phyloP scores from a whole-genome alignment of 2,113 vertebrate genomes.

The Apeltes quadracus region DNA sequence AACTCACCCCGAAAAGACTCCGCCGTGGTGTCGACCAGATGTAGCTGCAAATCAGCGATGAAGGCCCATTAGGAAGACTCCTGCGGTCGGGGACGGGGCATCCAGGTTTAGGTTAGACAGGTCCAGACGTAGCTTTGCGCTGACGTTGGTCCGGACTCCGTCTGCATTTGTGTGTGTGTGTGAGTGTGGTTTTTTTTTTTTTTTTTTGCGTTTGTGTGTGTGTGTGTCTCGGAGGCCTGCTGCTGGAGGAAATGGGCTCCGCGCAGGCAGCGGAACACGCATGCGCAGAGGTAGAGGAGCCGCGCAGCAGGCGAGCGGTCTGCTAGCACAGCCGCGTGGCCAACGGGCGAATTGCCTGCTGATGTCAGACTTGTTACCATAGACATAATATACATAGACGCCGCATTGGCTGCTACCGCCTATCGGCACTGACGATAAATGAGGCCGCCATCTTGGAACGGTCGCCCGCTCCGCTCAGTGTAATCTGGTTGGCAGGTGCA shows the following conservation, averaged over 20 bases:
- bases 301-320: constrained; percentile 14
- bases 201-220: background rate
- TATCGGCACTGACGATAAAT: too few relatives aligned
- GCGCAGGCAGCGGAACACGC: constrained; percentile 43
- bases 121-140: constrained; percentile 58
- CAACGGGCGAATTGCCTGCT: constrained; percentile 60
- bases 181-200: constrained; percentile 29
- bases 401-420: too few relatives aligned
- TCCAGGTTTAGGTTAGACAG: constrained; percentile 56
- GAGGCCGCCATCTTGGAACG: too few relatives aligned
- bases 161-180: constrained; percentile 41
- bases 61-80: constrained; percentile 62
- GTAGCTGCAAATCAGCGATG: constrained; percentile 51
- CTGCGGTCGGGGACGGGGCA: constrained; percentile 35
- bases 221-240: constrained; percentile 56
- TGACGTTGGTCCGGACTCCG: constrained; percentile 39
- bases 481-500: too few relatives aligned
- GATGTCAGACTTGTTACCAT: constrained; percentile 64
- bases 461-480: too few relatives aligned
- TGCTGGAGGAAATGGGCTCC: constrained; percentile 79
- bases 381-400: too few relatives aligned
- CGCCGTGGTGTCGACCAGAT: constrained; percentile 58
- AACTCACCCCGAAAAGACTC: constrained; percentile 69
- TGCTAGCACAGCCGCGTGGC: constrained; percentile 71
- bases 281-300: constrained; percentile 55